Percentiles rank a stretch among this genome's conserved stretches.
Evolutionary conservation across 2,797 vertebrate species (phyloP).

Genomic region (Simalia tracyae): DNA sequence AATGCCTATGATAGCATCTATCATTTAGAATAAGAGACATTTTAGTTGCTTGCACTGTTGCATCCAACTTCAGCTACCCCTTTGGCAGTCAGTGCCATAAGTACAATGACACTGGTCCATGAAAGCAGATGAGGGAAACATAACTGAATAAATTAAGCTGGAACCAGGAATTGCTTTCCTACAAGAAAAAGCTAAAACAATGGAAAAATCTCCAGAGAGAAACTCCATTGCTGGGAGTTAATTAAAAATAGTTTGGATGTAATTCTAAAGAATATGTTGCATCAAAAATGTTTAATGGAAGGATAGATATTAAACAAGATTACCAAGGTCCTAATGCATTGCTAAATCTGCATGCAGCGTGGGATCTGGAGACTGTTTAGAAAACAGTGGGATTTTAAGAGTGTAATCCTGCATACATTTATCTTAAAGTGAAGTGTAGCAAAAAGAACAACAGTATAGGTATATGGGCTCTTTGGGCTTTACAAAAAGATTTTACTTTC

Average conservation of each 20-base stretch:
- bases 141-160: neutral
- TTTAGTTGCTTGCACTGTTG: neutral
- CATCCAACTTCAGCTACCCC: neutral
- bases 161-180: neutral
- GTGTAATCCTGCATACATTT: neutral
- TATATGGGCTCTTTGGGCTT: neutral
- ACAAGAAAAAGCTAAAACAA: constrained; percentile 5
- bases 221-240: neutral
- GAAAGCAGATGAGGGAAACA: neutral
- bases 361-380: neutral
- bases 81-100: neutral
- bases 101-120: neutral
- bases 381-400: neutral
- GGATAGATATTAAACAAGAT: neutral
- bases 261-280: neutral
- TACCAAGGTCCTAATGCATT: neutral
- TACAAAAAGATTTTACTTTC: neutral
- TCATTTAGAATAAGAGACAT: neutral
- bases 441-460: neutral
- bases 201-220: constrained; percentile 4
- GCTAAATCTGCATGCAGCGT: neutral
- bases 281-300: neutral
- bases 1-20: neutral
- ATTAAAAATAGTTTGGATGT: constrained; percentile 18
- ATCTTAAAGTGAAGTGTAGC: neutral